A percentile compares a stretch with the other conserved stretches of the same genome.
Evolutionary conservation across 1,140 invertebrate species (phyloP).

Genomic region (Nebria ingens): DNA sequence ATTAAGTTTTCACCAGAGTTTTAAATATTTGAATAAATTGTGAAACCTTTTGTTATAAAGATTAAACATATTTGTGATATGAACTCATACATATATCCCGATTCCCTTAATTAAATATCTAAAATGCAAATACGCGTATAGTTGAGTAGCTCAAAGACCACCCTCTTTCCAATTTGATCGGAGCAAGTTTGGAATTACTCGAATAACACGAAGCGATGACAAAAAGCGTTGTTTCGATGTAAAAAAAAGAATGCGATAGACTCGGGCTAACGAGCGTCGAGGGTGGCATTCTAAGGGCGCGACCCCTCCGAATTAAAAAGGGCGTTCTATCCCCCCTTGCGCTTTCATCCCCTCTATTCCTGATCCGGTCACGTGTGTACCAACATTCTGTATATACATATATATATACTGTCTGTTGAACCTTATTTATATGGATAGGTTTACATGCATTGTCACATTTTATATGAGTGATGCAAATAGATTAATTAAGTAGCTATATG

Average conservation of each 20-base stretch:
- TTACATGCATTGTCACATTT: too few relatives aligned
- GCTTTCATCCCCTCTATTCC: too few relatives aligned
- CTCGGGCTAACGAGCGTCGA: slow-evolving; percentile 14
- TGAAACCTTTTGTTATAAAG: too few relatives aligned
- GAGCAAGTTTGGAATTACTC: neutral
- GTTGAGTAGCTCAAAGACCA: neutral
- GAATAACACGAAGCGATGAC: neutral
- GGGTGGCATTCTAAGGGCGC: slow-evolving; percentile 16
- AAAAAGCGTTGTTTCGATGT: slow-evolving; percentile 1
- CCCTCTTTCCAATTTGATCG: too few relatives aligned
- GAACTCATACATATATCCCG: too few relatives aligned
- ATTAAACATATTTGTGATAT: too few relatives aligned
- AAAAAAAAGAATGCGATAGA: slow-evolving; percentile 7
- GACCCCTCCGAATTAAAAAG: slow-evolving; percentile 14
- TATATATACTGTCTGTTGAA: neutral
- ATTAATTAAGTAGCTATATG: too few relatives aligned
- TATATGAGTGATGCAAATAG: too few relatives aligned
- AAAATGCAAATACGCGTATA: neutral
- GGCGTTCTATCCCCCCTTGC: neutral
- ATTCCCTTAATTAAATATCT: slow-evolving; percentile 1
- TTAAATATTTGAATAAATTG: too few relatives aligned
- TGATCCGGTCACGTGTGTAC: neutral
- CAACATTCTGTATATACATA: neutral
- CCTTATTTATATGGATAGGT: too few relatives aligned
- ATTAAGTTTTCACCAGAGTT: too few relatives aligned